These are phyloP conservation scores for Cosmorhoe ocellata DNA, from an alignment of 2,888 invertebrate genomes.

Conservation along the genomic window DNA sequence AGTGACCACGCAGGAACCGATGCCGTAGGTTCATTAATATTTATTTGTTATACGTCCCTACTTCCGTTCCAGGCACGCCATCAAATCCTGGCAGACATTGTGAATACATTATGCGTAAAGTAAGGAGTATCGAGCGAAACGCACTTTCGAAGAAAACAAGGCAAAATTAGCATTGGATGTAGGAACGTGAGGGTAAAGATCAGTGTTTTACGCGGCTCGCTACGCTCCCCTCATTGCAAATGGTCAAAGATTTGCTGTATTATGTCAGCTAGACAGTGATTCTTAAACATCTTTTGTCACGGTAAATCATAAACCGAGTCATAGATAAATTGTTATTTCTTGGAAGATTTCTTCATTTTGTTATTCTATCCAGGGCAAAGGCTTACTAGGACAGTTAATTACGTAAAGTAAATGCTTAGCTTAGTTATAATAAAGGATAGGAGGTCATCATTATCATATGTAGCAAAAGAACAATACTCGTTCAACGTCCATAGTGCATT, in stretches of 20 bases:
- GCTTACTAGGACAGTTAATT: too few species aligned
- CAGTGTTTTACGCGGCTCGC: too few species aligned
- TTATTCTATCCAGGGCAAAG: too few species aligned
- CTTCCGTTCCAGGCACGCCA: slow-evolving; percentile 10
- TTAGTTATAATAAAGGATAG: not conserved
- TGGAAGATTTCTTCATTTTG: too few species aligned
- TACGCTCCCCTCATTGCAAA: too few species aligned
- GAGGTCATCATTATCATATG: not conserved
- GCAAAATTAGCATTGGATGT: too few species aligned
- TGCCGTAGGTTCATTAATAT: slow-evolving; percentile 13
- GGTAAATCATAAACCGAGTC: too few species aligned
- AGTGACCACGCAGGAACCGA: slow-evolving; percentile 2
- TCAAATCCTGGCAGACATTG: slow-evolving; percentile 13
- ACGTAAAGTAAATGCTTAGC: not conserved
- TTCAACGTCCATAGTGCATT: slow-evolving; percentile 5
- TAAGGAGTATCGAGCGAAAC: not conserved
- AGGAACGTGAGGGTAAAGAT: too few species aligned
- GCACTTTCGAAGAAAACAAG: not conserved
- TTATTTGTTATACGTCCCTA: slow-evolving; percentile 10
- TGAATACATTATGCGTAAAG: slow-evolving; percentile 13
- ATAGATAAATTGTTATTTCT: too few species aligned
- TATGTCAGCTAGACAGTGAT: too few species aligned
- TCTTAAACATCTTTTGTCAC: too few species aligned
- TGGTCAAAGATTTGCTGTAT: too few species aligned
- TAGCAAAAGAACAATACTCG: slow-evolving; percentile 8